Percentiles rank a stretch among this genome's conserved stretches.
Evolutionary conservation across 2,113 vertebrate genomes (phyloP).

Genomic region (Lampris incognitus): DNA sequence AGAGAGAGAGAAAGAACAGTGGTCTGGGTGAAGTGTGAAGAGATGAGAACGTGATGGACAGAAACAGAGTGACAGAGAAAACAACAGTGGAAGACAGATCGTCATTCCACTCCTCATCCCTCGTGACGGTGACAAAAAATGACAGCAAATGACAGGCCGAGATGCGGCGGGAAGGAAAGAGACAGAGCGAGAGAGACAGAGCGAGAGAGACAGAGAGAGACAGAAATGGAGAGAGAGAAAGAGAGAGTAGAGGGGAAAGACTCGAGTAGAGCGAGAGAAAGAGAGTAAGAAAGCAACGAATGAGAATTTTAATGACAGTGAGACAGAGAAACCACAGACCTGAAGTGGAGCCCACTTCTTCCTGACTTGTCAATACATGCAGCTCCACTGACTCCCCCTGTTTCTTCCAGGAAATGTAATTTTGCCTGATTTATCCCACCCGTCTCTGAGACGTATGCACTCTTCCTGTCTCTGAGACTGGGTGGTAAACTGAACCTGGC

Average conservation of each 20-base stretch:
- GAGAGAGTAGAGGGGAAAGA: not conserved
- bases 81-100: not conserved
- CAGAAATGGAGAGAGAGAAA: not conserved
- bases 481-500: constrained; percentile 35
- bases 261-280: no score
- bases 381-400: constrained; percentile 48
- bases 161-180: not conserved
- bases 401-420: constrained; percentile 58
- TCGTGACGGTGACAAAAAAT: no score
- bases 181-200: not conserved
- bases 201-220: constrained; percentile 4
- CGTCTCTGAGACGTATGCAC: constrained; percentile 32
- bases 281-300: not conserved
- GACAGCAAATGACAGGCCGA: not conserved
- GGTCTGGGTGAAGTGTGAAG: no score
- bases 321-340: constrained; percentile 7
- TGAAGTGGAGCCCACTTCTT: constrained; percentile 11
- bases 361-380: constrained; percentile 31
- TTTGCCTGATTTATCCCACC: constrained; percentile 55
- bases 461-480: constrained; percentile 11
- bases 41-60: not conserved
- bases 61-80: not conserved
- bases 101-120: no score
- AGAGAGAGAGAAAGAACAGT: constrained; percentile 2
- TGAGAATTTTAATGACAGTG: not conserved